These are phyloP conservation scores for Heliconius cydno DNA, from an alignment of 2,888 invertebrate genomes.

Conservation along the genomic window DNA sequence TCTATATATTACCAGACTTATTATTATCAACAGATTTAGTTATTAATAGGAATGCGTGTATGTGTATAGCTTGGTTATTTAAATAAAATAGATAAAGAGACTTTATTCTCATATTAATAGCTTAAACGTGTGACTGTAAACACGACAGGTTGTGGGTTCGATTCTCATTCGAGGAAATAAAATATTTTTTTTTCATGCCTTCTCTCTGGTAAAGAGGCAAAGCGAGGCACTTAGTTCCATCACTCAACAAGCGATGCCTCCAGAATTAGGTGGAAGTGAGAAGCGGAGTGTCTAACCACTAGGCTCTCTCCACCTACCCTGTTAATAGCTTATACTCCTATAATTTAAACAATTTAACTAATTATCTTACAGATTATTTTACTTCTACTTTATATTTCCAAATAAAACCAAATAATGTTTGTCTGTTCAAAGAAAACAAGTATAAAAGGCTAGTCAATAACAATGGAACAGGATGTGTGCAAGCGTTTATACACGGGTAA, in stretches of 20 bases:
- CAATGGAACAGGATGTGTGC: conserved; percentile 48
- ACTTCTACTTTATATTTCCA: not conserved
- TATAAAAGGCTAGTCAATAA: conserved; percentile 45
- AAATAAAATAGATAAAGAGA: not conserved
- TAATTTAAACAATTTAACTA: not conserved
- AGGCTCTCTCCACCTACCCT: no score
- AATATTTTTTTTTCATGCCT: not conserved
- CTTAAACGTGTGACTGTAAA: not conserved
- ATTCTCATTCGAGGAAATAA: not conserved
- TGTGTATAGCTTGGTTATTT: not conserved
- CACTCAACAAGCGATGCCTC: no score
- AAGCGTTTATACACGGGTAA: conserved; percentile 49
- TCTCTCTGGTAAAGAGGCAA: not conserved
- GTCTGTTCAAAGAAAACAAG: conserved; percentile 38
- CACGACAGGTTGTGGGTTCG: not conserved
- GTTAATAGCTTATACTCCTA: no score
- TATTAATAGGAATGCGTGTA: not conserved
- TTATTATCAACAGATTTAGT: not conserved
- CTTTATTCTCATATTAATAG: conserved; percentile 8
- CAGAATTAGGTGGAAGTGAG: no score
- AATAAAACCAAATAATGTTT: conserved; percentile 9
- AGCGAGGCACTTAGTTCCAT: no score
- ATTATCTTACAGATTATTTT: not conserved
- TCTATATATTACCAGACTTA: not conserved
- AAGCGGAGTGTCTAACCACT: no score